Percentiles rank a stretch among this genome's conserved stretches.
These are phyloP conservation scores for Montipora capitata DNA, from an alignment of 92 coral and sea anemone species.

Conservation along the genomic window DNA sequence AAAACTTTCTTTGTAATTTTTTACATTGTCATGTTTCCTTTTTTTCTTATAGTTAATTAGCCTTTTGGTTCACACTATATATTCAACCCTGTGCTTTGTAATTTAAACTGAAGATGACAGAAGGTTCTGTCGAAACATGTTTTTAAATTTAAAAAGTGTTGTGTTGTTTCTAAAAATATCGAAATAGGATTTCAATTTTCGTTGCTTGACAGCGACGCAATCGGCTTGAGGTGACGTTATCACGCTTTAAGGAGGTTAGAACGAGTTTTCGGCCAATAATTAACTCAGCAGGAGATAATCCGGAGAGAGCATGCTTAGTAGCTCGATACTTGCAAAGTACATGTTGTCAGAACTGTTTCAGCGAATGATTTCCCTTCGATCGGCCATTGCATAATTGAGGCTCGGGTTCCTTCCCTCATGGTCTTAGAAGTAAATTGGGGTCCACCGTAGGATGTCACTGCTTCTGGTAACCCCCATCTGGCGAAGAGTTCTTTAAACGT, in stretches of 20 bases:
- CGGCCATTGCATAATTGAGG: not conserved
- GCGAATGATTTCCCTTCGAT: not conserved
- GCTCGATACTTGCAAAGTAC: too few species aligned
- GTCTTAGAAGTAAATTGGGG: not conserved
- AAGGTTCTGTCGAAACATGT: too few species aligned
- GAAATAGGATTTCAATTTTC: not conserved
- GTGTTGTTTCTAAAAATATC: too few species aligned
- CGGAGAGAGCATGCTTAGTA: not conserved
- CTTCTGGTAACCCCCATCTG: constrained; percentile 4
- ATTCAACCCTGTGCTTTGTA: too few species aligned
- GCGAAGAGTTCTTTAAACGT: constrained; percentile 6
- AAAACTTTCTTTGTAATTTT: too few species aligned
- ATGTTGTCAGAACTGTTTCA: not conserved
- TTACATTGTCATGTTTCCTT: too few species aligned
- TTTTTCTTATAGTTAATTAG: too few species aligned
- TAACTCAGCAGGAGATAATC: not conserved
- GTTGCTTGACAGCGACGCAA: not conserved
- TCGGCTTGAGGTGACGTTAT: not conserved
- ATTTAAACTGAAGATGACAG: too few species aligned
- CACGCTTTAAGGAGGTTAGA: not conserved
- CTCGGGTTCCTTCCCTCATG: constrained; percentile 12
- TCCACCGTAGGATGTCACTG: not conserved
- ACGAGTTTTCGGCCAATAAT: constrained; percentile 1
- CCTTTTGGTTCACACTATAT: too few species aligned
- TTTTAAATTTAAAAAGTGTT: too few species aligned